Percentiles rank a stretch among this genome's conserved stretches.
phyloP scores from a whole-genome alignment of 64 coral and sea anemone genomes.

The Orbicella faveolata region DNA sequence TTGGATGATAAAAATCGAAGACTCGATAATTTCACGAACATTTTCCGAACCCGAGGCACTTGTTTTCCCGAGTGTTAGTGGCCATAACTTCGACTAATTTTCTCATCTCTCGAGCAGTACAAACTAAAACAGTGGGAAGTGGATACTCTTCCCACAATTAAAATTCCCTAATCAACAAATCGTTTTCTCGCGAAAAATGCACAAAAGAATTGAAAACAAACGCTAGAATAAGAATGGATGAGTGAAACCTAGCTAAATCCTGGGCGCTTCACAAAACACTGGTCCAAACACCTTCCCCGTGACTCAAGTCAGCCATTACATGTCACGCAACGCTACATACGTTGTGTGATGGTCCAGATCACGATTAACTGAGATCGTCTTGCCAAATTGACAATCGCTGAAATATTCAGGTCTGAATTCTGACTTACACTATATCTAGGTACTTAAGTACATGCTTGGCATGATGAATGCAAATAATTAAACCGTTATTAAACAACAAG shows the following conservation, averaged over 20 bases:
- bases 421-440: background rate
- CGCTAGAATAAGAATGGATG: background rate
- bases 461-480: constrained; percentile 30
- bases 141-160: background rate
- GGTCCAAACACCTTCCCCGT: background rate
- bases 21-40: background rate
- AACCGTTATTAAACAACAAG: background rate
- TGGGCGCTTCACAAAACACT: background rate
- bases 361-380: background rate
- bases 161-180: background rate
- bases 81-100: background rate
- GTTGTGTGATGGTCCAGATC: background rate
- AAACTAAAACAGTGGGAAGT: background rate
- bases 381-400: background rate
- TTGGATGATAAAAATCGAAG: background rate
- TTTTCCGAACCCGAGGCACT: background rate
- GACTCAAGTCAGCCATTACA: background rate
- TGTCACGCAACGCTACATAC: background rate
- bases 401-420: background rate
- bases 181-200: background rate
- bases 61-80: background rate
- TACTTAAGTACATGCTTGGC: constrained; percentile 10
- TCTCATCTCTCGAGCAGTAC: too few relatives aligned
- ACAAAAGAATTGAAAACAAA: background rate
- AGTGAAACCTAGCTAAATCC: background rate